These are phyloP conservation scores for Drosophila parabipectinata DNA, from an alignment of 1,140 invertebrate genomes.

Conservation along the genomic window DNA sequence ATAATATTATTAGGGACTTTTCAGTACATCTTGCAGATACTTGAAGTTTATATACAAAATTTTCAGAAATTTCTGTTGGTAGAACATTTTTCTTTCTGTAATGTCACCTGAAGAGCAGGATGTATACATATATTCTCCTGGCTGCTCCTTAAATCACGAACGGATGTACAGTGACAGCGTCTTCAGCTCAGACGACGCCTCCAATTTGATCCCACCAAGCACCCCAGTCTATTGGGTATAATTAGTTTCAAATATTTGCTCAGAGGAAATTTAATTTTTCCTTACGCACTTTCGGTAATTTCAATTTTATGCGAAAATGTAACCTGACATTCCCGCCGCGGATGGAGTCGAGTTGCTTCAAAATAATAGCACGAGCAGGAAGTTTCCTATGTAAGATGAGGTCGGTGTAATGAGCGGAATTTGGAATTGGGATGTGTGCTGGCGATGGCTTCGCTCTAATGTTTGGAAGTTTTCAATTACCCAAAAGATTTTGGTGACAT, in stretches of 20 bases:
- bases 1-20: background rate
- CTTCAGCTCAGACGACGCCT: constrained; percentile 15
- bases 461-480: constrained; percentile 50
- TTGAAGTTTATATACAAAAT: background rate
- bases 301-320: constrained; percentile 56
- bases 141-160: constrained; percentile 62
- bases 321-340: constrained; percentile 39
- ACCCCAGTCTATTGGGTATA: constrained; percentile 73
- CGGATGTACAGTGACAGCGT: constrained; percentile 67
- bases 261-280: constrained; percentile 74
- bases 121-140: constrained; percentile 32
- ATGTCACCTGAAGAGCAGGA: constrained; percentile 32
- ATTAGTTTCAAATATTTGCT: constrained; percentile 82
- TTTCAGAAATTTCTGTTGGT: background rate
- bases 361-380: constrained; percentile 10
- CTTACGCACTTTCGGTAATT: constrained; percentile 65
- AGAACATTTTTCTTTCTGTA: constrained; percentile 8
- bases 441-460: constrained; percentile 5
- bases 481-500: constrained; percentile 32
- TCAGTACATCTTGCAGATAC: background rate
- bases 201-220: constrained; percentile 22
- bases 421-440: constrained; percentile 6
- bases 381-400: constrained; percentile 28
- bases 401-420: constrained; percentile 34
- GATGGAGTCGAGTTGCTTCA: background rate